These are phyloP conservation scores for Paratilapia polleni DNA, from an alignment of 2,113 vertebrate genomes.

Conservation along the genomic window DNA sequence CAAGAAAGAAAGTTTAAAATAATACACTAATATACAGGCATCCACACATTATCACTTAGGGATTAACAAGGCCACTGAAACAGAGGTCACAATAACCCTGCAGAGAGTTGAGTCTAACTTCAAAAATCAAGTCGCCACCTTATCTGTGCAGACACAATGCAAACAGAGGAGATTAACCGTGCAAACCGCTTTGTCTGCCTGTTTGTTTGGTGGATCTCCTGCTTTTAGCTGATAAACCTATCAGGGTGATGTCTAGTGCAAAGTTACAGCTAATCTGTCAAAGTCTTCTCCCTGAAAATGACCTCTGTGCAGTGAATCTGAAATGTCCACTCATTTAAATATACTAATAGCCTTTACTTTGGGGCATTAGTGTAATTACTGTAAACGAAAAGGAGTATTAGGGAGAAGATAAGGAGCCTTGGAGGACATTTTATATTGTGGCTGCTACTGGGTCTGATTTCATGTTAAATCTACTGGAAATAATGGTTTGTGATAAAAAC, in stretches of 20 bases:
- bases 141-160: constrained; percentile 50
- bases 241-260: constrained; percentile 42
- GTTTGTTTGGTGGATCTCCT: constrained; percentile 56
- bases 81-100: constrained; percentile 44
- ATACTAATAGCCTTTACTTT: neutral
- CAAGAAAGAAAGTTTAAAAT: neutral
- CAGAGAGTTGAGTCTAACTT: neutral
- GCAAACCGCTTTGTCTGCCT: constrained; percentile 12
- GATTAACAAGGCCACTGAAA: constrained; percentile 28
- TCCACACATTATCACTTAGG: constrained; percentile 15
- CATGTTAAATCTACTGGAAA: neutral
- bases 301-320: constrained; percentile 7
- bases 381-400: constrained; percentile 17
- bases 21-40: neutral
- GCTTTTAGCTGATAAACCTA: constrained; percentile 55
- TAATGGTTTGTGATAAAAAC: neutral
- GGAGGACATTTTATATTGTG: neutral
- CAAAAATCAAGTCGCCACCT: constrained; percentile 34
- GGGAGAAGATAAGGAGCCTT: neutral
- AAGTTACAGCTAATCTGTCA: constrained; percentile 34
- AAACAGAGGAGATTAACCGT: constrained; percentile 59
- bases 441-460: neutral
- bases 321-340: neutral
- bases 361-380: constrained; percentile 3
- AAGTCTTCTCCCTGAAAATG: neutral